A percentile compares a stretch with the other conserved stretches of the same genome.
These are phyloP conservation scores for Muscidifurax raptorellus DNA, from an alignment of 1,140 invertebrate genomes.

Conservation along the genomic window DNA sequence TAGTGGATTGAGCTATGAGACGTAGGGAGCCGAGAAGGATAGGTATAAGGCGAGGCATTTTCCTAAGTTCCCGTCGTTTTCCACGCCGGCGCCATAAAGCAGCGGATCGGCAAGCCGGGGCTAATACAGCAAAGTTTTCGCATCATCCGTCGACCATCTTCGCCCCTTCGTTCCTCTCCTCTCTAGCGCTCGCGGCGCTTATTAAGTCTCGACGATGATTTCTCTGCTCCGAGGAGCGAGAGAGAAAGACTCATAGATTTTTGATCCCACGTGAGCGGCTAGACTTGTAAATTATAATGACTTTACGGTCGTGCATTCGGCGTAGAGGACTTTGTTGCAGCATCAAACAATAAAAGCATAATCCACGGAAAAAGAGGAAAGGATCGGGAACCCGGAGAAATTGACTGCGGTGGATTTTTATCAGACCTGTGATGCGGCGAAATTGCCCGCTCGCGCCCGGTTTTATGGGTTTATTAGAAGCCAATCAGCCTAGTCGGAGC, in stretches of 20 bases:
- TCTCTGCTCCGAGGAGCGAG: slow-evolving; percentile 56
- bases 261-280: slow-evolving; percentile 56
- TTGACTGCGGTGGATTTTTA: slow-evolving; percentile 49
- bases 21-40: background rate
- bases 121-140: slow-evolving; percentile 76
- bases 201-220: slow-evolving; percentile 74
- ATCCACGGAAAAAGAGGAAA: slow-evolving; percentile 42
- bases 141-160: slow-evolving; percentile 66
- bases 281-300: slow-evolving; percentile 53
- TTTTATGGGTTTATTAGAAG: slow-evolving; percentile 74
- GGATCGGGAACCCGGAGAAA: slow-evolving; percentile 43
- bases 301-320: slow-evolving; percentile 13
- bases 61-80: slow-evolving; percentile 62
- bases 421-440: slow-evolving; percentile 27
- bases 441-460: slow-evolving; percentile 33
- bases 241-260: slow-evolving; percentile 48
- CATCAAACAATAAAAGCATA: slow-evolving; percentile 46
- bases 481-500: slow-evolving; percentile 69
- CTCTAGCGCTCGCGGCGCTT: slow-evolving; percentile 66
- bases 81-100: slow-evolving; percentile 65
- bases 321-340: slow-evolving; percentile 33
- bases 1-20: background rate
- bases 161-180: slow-evolving; percentile 44
- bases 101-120: slow-evolving; percentile 70
- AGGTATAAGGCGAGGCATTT: slow-evolving; percentile 42